phyloP scores from a whole-genome alignment of 2,797 vertebrate genomes.

The Pipistrellus nathusii region DNA sequence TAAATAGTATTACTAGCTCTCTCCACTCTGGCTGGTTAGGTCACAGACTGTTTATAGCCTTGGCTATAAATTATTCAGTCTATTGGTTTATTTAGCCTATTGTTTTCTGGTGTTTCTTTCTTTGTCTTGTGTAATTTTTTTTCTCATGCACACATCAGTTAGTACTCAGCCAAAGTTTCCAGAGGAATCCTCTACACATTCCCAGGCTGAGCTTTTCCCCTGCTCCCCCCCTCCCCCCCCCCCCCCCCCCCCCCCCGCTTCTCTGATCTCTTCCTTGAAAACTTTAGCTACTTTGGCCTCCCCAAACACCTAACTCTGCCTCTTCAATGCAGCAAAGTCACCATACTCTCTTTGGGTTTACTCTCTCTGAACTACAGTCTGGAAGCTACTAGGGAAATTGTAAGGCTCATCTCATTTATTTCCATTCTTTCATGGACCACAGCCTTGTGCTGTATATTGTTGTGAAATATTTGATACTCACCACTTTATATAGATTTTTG shows the following conservation, averaged over 20 bases:
- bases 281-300: not conserved
- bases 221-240: not conserved
- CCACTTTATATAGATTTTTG: not conserved
- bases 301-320: not conserved
- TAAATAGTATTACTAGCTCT: too few relatives aligned
- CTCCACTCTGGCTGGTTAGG: not conserved
- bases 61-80: not conserved
- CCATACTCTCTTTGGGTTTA: not conserved
- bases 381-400: slow-evolving; percentile 4
- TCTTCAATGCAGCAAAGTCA: not conserved
- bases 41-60: not conserved
- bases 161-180: not conserved
- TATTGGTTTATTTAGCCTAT: not conserved
- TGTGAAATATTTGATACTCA: not conserved
- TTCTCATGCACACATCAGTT: not conserved
- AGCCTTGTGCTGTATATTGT: not conserved
- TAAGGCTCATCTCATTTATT: slow-evolving; percentile 29
- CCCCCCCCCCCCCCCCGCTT: not conserved
- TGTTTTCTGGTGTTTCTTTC: slow-evolving; percentile 31
- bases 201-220: too few relatives aligned
- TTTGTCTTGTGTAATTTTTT: not conserved
- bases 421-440: not conserved
- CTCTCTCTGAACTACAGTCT: not conserved
- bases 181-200: not conserved
- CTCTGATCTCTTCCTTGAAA: not conserved